phyloP scores from a whole-genome alignment of 2,113 vertebrate species.

The Tenrec ecaudatus region DNA sequence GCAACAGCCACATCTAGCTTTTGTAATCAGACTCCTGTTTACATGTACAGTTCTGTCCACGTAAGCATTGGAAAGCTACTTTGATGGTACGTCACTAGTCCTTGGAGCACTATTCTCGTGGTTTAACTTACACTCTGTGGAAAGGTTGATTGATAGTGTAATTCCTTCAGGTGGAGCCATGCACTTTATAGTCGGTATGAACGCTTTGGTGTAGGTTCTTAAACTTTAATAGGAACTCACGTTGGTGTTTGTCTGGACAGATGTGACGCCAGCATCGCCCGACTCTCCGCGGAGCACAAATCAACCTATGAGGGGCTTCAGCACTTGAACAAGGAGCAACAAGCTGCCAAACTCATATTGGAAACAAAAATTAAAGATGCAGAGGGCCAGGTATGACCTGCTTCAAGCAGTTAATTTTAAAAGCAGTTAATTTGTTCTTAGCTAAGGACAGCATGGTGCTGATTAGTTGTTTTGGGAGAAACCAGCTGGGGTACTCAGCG shows the following conservation, averaged over 20 bases:
- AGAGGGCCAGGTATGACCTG: constrained; percentile 88
- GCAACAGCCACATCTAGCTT: background rate
- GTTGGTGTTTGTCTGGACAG: constrained; percentile 80
- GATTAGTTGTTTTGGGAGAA: background rate
- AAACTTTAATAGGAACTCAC: constrained; percentile 21
- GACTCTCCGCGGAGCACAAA: constrained; percentile 89
- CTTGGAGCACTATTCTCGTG: constrained; percentile 21
- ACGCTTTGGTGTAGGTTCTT: background rate
- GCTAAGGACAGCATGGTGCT: background rate
- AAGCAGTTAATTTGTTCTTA: constrained; percentile 18
- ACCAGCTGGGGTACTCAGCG: background rate
- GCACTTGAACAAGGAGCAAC: constrained; percentile 88
- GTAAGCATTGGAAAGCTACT: background rate
- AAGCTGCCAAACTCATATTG: constrained; percentile 88
- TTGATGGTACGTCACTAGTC: background rate
- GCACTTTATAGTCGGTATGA: background rate
- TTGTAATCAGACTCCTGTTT: background rate
- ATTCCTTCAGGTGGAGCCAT: constrained; percentile 26
- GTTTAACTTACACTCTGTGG: constrained; percentile 15
- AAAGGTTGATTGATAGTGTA: background rate
- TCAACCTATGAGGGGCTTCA: constrained; percentile 88
- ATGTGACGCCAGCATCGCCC: constrained; percentile 89
- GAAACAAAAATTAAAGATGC: constrained; percentile 93
- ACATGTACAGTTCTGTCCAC: background rate
- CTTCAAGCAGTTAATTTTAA: background rate